These are phyloP conservation scores for Apoda limacodes DNA, from an alignment of 2,888 invertebrate genomes.

Conservation along the genomic window DNA sequence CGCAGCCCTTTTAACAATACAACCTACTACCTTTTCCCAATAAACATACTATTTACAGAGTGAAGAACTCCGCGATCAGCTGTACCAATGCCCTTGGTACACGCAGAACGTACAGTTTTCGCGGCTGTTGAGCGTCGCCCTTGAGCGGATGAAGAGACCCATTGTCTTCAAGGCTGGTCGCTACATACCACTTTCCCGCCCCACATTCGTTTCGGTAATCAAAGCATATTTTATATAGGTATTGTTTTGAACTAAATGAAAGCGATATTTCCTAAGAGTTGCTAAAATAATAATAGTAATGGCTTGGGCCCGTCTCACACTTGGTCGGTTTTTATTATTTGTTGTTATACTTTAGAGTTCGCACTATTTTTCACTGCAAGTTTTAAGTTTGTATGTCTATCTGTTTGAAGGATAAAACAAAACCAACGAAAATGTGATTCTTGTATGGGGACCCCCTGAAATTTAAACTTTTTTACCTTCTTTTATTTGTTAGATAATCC, in stretches of 20 bases:
- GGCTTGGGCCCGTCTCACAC: too few species aligned
- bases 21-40: too few species aligned
- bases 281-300: neutral
- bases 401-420: too few species aligned
- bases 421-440: too few species aligned
- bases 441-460: too few species aligned
- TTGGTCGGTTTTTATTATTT: too few species aligned
- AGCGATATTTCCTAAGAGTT: neutral
- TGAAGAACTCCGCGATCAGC: slow-evolving; percentile 48
- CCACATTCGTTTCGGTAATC: slow-evolving; percentile 62
- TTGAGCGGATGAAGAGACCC: slow-evolving; percentile 60
- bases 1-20: neutral
- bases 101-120: slow-evolving; percentile 53
- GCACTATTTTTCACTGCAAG: neutral
- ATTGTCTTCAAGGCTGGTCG: slow-evolving; percentile 63
- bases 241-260: too few species aligned
- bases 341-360: too few species aligned
- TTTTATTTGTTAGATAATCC: too few species aligned
- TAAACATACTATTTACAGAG: too few species aligned
- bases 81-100: slow-evolving; percentile 68
- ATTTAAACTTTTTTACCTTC: too few species aligned
- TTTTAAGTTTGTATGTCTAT: too few species aligned
- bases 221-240: neutral
- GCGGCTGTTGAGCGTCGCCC: slow-evolving; percentile 50
- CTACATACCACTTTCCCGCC: slow-evolving; percentile 59